A percentile compares a stretch with the other conserved stretches of the same genome.
phyloP scores from a whole-genome alignment of 2,888 invertebrate genomes.

The Conomelus anceps region DNA sequence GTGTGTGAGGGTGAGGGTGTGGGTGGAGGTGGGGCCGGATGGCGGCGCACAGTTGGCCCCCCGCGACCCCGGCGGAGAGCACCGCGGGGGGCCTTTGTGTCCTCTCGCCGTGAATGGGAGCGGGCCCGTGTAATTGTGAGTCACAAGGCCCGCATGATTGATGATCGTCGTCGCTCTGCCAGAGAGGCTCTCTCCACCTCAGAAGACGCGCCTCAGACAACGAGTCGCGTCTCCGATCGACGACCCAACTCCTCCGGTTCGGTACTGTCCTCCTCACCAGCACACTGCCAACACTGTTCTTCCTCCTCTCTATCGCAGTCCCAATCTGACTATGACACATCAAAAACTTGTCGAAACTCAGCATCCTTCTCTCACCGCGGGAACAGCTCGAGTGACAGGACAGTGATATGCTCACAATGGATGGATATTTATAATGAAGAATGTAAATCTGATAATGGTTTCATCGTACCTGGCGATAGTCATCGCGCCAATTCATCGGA shows the following conservation, averaged over 20 bases:
- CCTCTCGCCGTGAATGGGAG: not conserved
- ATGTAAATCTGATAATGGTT: slow-evolving; percentile 3
- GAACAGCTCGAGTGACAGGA: not conserved
- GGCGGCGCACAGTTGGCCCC: not conserved
- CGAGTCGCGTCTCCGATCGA: too few species aligned
- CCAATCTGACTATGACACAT: not conserved
- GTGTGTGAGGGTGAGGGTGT: not conserved
- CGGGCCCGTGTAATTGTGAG: not conserved
- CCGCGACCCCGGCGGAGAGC: not conserved
- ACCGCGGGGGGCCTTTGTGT: slow-evolving; percentile 9
- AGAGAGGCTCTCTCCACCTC: not conserved
- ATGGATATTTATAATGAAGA: not conserved
- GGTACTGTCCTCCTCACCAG: not conserved
- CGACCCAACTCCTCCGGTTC: not conserved
- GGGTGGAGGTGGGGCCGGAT: not conserved
- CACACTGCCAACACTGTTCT: not conserved
- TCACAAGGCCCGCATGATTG: not conserved
- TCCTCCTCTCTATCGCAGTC: not conserved
- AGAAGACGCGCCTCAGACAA: not conserved
- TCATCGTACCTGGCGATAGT: slow-evolving; percentile 1
- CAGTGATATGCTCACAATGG: not conserved
- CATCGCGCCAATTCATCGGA: not conserved
- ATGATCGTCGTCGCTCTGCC: not conserved
- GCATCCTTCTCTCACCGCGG: not conserved
- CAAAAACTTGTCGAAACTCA: not conserved